Conservation (phyloP, 2,113 vertebrate genomes). For the Pangasianodon gigas region DNA sequence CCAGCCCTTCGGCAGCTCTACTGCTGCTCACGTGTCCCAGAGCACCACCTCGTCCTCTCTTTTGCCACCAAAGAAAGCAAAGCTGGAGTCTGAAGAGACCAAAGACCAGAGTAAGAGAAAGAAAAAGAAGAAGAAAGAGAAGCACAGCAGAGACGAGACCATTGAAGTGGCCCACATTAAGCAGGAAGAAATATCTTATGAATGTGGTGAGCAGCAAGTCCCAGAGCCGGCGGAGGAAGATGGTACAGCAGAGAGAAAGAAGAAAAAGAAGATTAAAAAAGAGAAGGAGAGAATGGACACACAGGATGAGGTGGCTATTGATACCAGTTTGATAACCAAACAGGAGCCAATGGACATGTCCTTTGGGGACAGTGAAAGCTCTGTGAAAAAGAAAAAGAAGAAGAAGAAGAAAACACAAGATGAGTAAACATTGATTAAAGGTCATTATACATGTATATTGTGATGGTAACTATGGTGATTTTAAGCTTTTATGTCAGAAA, state of each 20-base stretch:
- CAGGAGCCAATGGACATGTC: conserved; percentile 57
- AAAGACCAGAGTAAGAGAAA: conserved; percentile 63
- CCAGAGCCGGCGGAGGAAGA: conserved; percentile 22
- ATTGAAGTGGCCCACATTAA: conserved; percentile 49
- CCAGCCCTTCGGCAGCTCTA: conserved; percentile 68
- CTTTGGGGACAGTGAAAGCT: conserved; percentile 41
- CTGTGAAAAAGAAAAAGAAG: conserved; percentile 69
- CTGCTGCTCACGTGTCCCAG: conserved; percentile 40
- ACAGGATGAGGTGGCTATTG: conserved; percentile 45
- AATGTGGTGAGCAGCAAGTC: conserved; percentile 1
- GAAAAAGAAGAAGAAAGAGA: conserved; percentile 61
- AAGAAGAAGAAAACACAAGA: conserved; percentile 66
- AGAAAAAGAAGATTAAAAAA: conserved; percentile 66
- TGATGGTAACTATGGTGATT: not conserved
- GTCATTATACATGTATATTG: not conserved
- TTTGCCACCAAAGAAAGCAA: conserved; percentile 25
- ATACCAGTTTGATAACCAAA: conserved; percentile 59
- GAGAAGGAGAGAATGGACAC: conserved; percentile 56
- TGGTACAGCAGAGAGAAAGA: conserved; percentile 54
- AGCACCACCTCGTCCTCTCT: conserved; percentile 36
- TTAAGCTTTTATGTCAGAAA: not conserved
- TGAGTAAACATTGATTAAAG: conserved; percentile 50
- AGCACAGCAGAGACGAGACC: not conserved
- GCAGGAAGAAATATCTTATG: conserved; percentile 44
- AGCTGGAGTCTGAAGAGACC: not conserved